These are phyloP conservation scores for Epicampocera succincta DNA, from an alignment of 2,888 invertebrate species.

Conservation along the genomic window DNA sequence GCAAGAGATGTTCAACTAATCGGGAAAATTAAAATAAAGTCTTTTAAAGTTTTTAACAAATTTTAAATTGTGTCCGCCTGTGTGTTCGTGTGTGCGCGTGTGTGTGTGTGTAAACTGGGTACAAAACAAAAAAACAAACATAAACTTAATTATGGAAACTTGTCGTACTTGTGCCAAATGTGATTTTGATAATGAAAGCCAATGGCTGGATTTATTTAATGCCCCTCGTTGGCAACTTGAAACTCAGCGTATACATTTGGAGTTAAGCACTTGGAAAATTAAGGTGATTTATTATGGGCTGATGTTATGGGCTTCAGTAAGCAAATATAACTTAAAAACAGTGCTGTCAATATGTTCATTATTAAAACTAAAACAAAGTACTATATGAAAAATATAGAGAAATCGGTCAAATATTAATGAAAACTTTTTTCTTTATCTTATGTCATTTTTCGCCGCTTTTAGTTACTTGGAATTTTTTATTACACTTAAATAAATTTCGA, in stretches of 20 bases:
- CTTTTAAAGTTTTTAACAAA: neutral
- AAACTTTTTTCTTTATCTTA: neutral
- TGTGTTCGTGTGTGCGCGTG: neutral
- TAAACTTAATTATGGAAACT: conserved; percentile 75
- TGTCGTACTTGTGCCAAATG: conserved; percentile 79
- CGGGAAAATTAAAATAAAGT: conserved; percentile 20
- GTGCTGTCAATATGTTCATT: neutral
- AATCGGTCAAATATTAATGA: neutral
- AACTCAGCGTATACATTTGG: conserved; percentile 76
- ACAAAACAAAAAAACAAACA: neutral
- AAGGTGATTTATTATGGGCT: conserved; percentile 74
- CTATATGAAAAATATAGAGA: neutral
- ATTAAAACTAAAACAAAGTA: neutral
- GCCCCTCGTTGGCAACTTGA: conserved; percentile 75
- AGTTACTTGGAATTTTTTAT: no score
- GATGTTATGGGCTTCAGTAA: no score
- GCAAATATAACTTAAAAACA: no score
- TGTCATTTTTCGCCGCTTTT: no score
- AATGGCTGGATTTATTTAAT: conserved; percentile 78
- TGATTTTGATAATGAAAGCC: conserved; percentile 77
- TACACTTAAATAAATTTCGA: no score
- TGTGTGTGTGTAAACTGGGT: conserved; percentile 4
- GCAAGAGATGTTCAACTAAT: conserved; percentile 41
- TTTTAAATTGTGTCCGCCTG: neutral
- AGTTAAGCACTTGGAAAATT: conserved; percentile 77